Evolutionary conservation across 1,140 invertebrate genomes (phyloP).

Genomic region (Euwallacea similis): DNA sequence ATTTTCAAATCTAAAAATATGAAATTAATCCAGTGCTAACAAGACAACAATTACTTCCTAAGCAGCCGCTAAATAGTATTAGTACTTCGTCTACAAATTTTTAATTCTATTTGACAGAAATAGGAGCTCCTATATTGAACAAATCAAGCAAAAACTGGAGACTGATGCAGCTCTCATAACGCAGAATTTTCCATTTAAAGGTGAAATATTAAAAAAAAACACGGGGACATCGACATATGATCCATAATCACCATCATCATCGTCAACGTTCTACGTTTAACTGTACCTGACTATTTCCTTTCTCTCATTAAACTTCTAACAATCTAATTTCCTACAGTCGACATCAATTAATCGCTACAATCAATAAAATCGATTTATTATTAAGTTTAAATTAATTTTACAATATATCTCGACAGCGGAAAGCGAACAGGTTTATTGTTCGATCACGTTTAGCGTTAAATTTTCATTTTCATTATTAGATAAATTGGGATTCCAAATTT

Average conservation of each 20-base stretch:
- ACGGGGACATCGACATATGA: no score
- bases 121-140: neutral
- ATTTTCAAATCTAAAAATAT: no score
- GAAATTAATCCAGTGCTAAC: no score
- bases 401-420: neutral
- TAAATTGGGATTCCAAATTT: no score
- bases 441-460: neutral
- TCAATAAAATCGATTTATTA: slow-evolving; percentile 2
- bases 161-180: no score
- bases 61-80: no score
- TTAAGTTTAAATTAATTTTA: neutral
- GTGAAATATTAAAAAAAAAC: no score
- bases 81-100: no score
- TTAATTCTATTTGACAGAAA: neutral
- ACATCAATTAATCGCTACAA: neutral
- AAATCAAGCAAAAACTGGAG: neutral
- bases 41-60: no score
- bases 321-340: slow-evolving; percentile 4
- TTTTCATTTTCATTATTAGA: neutral
- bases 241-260: no score
- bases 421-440: neutral
- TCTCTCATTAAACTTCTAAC: neutral
- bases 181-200: no score
- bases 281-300: neutral
- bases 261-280: neutral